Percentiles rank a stretch among this genome's conserved stretches.
Conservation (phyloP, 2,113 vertebrate genomes). For the Lutjanus erythropterus region DNA sequence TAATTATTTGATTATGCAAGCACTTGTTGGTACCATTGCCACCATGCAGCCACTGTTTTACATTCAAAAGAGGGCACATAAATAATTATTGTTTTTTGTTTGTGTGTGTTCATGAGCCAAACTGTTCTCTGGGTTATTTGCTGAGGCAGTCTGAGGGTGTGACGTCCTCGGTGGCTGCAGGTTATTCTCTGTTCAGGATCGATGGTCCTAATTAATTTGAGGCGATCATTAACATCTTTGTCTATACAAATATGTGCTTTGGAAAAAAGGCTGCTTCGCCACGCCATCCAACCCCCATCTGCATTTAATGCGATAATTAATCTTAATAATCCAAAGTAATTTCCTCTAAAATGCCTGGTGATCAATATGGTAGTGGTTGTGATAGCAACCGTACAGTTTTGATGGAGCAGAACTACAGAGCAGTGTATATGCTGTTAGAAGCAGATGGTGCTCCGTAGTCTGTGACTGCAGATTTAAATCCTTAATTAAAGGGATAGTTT, state of each 20-base stretch:
- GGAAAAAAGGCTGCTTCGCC: neutral
- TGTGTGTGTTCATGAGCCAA: neutral
- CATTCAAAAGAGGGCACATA: slow-evolving; percentile 19
- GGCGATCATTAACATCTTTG: slow-evolving; percentile 13
- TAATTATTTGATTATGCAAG: slow-evolving; percentile 72
- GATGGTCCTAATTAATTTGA: slow-evolving; percentile 17
- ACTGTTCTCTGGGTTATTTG: slow-evolving; percentile 6
- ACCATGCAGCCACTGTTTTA: slow-evolving; percentile 31
- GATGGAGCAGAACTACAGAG: neutral
- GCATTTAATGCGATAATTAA: slow-evolving; percentile 46
- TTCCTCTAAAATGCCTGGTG: slow-evolving; percentile 17
- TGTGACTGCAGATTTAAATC: neutral
- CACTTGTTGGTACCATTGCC: slow-evolving; percentile 53
- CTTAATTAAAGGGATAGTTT: too few species aligned
- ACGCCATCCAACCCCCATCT: slow-evolving; percentile 25
- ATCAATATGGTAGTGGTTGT: slow-evolving; percentile 11
- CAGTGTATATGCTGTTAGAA: neutral
- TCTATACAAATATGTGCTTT: slow-evolving; percentile 30
- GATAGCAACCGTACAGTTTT: neutral
- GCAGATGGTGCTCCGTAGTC: slow-evolving; percentile 16
- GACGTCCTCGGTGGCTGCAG: neutral
- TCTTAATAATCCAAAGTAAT: slow-evolving; percentile 25
- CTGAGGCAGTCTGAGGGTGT: slow-evolving; percentile 5
- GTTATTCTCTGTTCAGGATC: slow-evolving; percentile 22
- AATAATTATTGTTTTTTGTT: slow-evolving; percentile 5